These are phyloP conservation scores for Reticulitermes speratus DNA, from an alignment of 1,140 invertebrate species.

Conservation along the genomic window DNA sequence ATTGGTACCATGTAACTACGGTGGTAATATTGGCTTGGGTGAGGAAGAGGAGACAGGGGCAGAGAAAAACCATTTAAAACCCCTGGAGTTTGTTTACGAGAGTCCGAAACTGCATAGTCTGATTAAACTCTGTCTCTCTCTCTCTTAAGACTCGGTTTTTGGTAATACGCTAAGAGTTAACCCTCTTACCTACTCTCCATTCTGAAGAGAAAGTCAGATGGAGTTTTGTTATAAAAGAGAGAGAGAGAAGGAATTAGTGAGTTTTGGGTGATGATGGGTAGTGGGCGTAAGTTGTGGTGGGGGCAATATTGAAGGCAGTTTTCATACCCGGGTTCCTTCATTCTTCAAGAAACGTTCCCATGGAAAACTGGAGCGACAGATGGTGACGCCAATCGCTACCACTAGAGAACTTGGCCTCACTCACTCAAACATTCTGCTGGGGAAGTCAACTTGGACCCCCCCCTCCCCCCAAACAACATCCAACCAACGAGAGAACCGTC, in stretches of 20 bases:
- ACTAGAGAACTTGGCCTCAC: background rate
- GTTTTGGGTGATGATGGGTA: background rate
- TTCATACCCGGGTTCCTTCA: background rate
- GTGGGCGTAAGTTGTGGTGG: background rate
- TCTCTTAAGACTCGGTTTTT: background rate
- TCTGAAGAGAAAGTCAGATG: background rate
- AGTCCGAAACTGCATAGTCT: slow-evolving; percentile 4
- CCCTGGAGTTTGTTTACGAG: slow-evolving; percentile 15
- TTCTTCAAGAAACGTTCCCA: background rate
- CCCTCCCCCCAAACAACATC: no score
- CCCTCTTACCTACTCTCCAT: background rate
- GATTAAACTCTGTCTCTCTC: background rate
- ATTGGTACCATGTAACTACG: background rate
- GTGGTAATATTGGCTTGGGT: background rate
- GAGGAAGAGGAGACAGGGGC: no score
- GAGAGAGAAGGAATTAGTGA: background rate
- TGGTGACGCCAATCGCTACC: background rate
- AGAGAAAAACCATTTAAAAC: background rate
- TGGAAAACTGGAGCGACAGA: background rate
- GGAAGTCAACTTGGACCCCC: slow-evolving; percentile 13
- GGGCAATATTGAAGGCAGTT: background rate
- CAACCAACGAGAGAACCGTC: no score
- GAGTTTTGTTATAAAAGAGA: background rate
- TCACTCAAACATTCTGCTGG: no score
- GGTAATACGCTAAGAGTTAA: slow-evolving; percentile 4